A percentile compares a stretch with the other conserved stretches of the same genome.
Conservation (phyloP, 2,888 invertebrate species). For the Mimumesa dahlbomi region DNA sequence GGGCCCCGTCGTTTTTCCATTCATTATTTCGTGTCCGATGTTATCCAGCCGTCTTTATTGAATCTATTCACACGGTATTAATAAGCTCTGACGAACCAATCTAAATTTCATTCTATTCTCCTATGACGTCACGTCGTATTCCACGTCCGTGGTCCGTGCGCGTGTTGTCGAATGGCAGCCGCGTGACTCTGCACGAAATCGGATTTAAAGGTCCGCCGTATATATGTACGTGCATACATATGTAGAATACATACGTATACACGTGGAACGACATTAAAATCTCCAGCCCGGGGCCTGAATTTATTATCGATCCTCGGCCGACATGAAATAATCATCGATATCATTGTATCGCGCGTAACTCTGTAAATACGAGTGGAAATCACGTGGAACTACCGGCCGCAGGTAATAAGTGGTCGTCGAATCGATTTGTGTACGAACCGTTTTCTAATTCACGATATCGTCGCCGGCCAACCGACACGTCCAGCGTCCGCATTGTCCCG, state of each 20-base stretch:
- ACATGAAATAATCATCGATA: no score
- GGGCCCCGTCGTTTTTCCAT: constrained; percentile 44
- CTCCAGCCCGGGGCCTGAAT: no score
- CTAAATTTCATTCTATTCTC: constrained; percentile 44
- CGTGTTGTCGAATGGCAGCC: neutral
- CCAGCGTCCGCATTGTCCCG: constrained; percentile 25
- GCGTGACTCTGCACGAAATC: constrained; percentile 21
- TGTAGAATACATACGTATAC: no score
- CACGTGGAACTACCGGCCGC: no score
- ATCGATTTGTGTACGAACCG: no score
- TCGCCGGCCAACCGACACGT: neutral
- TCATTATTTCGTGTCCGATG: constrained; percentile 50
- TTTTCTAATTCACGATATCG: neutral
- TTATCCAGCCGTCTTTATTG: constrained; percentile 50
- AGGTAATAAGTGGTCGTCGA: no score
- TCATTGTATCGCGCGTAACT: no score
- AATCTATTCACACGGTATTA: constrained; percentile 56
- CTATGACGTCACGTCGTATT: constrained; percentile 23
- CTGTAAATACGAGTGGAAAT: no score
- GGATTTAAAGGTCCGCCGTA: neutral
- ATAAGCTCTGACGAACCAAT: constrained; percentile 48
- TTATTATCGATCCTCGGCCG: no score
- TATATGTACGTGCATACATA: no score
- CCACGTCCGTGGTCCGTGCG: neutral
- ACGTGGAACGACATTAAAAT: neutral